These are phyloP conservation scores for Orthosia gothica DNA, from an alignment of 2,888 invertebrate species.

Conservation along the genomic window DNA sequence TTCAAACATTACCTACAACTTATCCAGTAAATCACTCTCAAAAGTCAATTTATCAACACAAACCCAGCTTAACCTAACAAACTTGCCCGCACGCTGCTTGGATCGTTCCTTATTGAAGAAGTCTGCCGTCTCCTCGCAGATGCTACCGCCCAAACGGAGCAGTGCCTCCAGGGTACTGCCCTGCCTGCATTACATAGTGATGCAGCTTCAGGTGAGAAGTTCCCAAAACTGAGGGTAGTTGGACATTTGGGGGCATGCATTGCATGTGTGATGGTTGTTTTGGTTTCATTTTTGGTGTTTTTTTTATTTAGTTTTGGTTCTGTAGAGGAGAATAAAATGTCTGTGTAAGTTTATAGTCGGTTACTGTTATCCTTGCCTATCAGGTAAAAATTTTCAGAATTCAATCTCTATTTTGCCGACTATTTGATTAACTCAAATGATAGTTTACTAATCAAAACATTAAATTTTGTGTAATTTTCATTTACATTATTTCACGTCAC, in stretches of 20 bases:
- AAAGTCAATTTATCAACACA: constrained; percentile 61
- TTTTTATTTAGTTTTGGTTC: neutral
- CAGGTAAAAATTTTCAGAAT: neutral
- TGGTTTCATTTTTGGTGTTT: constrained; percentile 1
- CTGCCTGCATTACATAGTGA: constrained; percentile 87
- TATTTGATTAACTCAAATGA: constrained; percentile 11
- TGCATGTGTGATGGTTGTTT: constrained; percentile 40
- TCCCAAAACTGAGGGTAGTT: constrained; percentile 80
- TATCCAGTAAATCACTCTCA: neutral
- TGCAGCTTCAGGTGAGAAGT: constrained; percentile 90
- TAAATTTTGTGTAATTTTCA: neutral
- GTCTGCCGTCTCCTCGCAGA: constrained; percentile 88
- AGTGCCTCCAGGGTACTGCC: constrained; percentile 86
- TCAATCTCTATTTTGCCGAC: too few species aligned
- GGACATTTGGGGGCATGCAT: constrained; percentile 67
- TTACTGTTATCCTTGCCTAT: neutral
- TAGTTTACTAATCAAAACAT: neutral
- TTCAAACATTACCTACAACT: neutral
- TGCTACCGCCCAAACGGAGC: constrained; percentile 88
- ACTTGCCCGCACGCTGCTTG: constrained; percentile 80
- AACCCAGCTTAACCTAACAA: constrained; percentile 66
- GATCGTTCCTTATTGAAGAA: constrained; percentile 80
- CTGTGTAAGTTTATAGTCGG: constrained; percentile 9
- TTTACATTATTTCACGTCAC: constrained; percentile 14
- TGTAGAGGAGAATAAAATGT: neutral